A percentile compares a stretch with the other conserved stretches of the same genome.
phyloP scores from a whole-genome alignment of 2,888 invertebrate genomes.

The Barypeithes pellucidus region DNA sequence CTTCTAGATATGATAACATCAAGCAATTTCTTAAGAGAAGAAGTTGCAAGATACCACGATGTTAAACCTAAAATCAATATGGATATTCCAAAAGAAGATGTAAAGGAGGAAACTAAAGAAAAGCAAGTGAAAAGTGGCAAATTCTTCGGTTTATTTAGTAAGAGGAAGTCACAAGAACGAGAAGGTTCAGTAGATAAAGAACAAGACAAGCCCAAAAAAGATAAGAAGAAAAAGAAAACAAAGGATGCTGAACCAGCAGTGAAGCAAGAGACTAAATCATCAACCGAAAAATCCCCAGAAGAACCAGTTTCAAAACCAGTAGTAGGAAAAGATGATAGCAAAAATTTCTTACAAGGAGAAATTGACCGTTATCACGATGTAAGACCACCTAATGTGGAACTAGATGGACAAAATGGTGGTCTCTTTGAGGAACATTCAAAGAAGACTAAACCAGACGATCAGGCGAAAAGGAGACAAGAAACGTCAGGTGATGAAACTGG shows the following conservation, averaged over 20 bases:
- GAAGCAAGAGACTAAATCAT: slow-evolving; percentile 43
- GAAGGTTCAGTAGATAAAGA: slow-evolving; percentile 51
- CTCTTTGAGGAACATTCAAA: slow-evolving; percentile 62
- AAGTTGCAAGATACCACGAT: slow-evolving; percentile 59
- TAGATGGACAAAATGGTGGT: slow-evolving; percentile 56
- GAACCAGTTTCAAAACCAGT: slow-evolving; percentile 24
- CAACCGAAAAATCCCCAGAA: slow-evolving; percentile 13
- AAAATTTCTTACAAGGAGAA: slow-evolving; percentile 62
- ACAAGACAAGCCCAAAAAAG: slow-evolving; percentile 43
- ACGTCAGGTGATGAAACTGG: slow-evolving; percentile 16
- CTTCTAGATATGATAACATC: slow-evolving; percentile 57
- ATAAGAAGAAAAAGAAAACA: slow-evolving; percentile 53
- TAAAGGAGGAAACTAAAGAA: slow-evolving; percentile 47
- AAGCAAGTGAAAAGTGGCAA: slow-evolving; percentile 53
- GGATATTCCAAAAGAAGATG: slow-evolving; percentile 36
- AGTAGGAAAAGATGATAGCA: slow-evolving; percentile 58
- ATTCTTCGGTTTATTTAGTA: slow-evolving; percentile 61
- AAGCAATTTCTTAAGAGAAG: slow-evolving; percentile 60
- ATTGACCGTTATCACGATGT: slow-evolving; percentile 61
- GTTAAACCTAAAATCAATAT: slow-evolving; percentile 45
- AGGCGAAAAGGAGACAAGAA: slow-evolving; percentile 28
- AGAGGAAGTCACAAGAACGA: slow-evolving; percentile 60
- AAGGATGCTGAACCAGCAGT: slow-evolving; percentile 33
- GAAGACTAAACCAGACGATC: slow-evolving; percentile 60
- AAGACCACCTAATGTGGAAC: slow-evolving; percentile 38